Evolutionary conservation across 2,113 vertebrate species (phyloP), one percentile per base, ranked within the genome.

Genomic region (Maccullochella peelii): DNA sequence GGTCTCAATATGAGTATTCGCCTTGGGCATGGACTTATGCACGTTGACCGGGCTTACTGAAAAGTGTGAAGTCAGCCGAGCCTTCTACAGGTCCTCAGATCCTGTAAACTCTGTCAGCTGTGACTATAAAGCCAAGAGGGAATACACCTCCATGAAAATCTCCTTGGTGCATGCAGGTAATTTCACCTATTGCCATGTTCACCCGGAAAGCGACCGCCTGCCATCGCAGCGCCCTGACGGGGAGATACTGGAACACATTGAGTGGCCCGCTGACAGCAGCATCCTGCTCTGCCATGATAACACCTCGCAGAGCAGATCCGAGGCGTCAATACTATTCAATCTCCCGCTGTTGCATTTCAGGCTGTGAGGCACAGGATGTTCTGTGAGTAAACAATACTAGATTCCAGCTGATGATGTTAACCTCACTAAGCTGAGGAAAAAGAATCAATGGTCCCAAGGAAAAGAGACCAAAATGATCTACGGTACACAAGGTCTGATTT

Each of bases 261-360:
- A 68, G 74, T 52, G 70, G 57, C 67, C 77, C 0, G 65, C 85
- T 86, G 83, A 82, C 72, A 57, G 54, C 80, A n/a, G 30, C 62
- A 42, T 84, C 82, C 82, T 82, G 86, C 73, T 79, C 74, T 30
- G 58, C 23, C 70, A 33, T 0, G 89, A 91, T 81, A 88, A 84
- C 72, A 33, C 73, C 16, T 5, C 3, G 33, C 33, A 33, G 33
- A 33, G 33, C 33, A 73, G 20, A 77, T 83, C 59, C 54, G 62
- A 83, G 30, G 38, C 66, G 74, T 82, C 82, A 5, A 8, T 10
- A 71, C 66, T 3, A 12, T 40, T 77, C 69, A 50, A 61, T 65
- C 65, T 61, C 54, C 52, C 44, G 69, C 76, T 77, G 63, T 21
- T 49, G 49, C 30, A 52, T 65, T 82, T 65, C 70, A 38, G 63